Percentiles rank a stretch among this genome's conserved stretches.
These are phyloP conservation scores for Uloborus diversus DNA, from an alignment of 1,140 invertebrate species.

Conservation along the genomic window DNA sequence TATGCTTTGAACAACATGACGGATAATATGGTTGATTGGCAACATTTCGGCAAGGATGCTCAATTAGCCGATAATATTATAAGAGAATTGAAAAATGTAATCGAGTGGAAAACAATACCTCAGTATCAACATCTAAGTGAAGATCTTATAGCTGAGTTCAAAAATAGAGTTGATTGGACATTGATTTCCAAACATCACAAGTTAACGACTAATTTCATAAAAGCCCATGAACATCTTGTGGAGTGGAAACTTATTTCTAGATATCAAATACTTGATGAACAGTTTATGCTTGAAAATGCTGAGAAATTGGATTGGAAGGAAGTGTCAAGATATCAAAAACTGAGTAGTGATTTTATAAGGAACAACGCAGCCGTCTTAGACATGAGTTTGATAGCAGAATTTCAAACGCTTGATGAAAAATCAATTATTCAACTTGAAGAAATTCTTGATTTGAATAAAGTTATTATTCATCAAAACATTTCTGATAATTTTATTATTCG, in stretches of 20 bases:
- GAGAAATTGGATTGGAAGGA: neutral
- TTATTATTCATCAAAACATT: too few species aligned
- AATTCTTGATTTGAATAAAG: too few species aligned
- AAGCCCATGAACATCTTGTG: neutral
- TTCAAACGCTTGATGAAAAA: too few species aligned
- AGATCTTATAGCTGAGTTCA: neutral
- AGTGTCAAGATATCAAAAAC: neutral
- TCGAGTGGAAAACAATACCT: too few species aligned
- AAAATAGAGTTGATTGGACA: neutral
- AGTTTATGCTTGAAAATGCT: constrained; percentile 1
- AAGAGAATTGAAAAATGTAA: too few species aligned
- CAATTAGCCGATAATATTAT: too few species aligned
- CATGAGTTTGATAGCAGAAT: neutral
- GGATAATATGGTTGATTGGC: too few species aligned
- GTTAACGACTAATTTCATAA: neutral
- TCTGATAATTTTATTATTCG: too few species aligned
- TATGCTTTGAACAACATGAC: too few species aligned
- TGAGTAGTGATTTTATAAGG: neutral
- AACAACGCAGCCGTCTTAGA: neutral
- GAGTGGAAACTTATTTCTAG: neutral
- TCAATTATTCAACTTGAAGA: too few species aligned
- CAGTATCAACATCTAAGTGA: neutral
- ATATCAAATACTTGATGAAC: neutral
- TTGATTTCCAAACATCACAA: neutral
- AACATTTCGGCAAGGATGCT: too few species aligned